phyloP scores from a whole-genome alignment of 2,113 vertebrate genomes.

The Cephalopterus ornatus region DNA sequence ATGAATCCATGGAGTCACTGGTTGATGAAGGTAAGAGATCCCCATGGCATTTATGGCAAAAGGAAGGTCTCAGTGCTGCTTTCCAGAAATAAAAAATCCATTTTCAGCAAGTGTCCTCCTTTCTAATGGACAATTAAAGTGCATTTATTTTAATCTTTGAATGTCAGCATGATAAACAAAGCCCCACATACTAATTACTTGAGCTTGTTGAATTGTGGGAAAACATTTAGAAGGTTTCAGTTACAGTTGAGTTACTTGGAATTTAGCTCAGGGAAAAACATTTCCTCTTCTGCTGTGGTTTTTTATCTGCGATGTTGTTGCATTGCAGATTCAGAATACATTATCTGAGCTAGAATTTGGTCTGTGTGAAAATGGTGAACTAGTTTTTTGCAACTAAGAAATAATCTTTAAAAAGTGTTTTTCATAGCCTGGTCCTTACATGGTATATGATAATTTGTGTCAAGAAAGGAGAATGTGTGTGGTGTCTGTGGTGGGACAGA shows the following conservation, averaged over 20 bases:
- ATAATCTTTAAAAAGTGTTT: neutral
- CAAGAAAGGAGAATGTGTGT: neutral
- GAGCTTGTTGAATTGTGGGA: neutral
- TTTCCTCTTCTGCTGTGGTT: neutral
- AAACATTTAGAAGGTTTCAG: neutral
- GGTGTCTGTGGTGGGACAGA: neutral
- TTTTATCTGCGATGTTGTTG: neutral
- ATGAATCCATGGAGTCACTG: slow-evolving; percentile 92
- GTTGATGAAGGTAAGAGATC: slow-evolving; percentile 88
- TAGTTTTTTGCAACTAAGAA: neutral
- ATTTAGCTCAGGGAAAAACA: neutral
- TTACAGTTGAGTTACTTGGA: neutral
- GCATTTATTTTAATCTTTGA: neutral
- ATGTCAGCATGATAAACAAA: neutral
- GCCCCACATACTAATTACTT: neutral
- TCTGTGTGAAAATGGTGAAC: neutral
- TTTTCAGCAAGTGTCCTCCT: neutral
- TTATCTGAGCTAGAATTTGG: neutral
- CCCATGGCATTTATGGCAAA: neutral
- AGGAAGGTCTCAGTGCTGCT: neutral
- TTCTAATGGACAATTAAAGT: neutral
- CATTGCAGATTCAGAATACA: neutral
- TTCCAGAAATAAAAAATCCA: neutral
- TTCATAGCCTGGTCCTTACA: neutral
- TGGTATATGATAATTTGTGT: neutral